These are phyloP conservation scores for Scleropages formosus DNA, from an alignment of 2,797 vertebrate genomes.

Conservation along the genomic window DNA sequence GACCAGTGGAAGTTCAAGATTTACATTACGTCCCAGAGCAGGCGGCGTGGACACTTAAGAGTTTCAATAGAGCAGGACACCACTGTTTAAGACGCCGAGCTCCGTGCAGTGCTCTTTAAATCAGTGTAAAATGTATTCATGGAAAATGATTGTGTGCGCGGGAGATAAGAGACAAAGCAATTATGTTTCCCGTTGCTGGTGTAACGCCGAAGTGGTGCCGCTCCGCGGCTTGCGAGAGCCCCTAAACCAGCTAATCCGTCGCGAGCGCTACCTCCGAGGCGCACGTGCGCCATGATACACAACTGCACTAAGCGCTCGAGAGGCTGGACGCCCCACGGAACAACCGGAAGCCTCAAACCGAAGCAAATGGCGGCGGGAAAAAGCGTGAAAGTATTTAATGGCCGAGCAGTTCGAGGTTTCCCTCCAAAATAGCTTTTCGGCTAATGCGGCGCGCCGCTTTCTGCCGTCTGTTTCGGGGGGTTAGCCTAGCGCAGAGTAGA, in stretches of 20 bases:
- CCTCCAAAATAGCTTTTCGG: background rate
- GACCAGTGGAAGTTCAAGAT: background rate
- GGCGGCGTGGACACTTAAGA: background rate
- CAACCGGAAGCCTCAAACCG: slow-evolving; percentile 1
- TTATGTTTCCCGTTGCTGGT: background rate
- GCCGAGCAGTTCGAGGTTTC: background rate
- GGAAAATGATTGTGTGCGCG: background rate
- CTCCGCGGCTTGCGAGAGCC: background rate
- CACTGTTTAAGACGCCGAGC: background rate
- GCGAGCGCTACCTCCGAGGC: background rate
- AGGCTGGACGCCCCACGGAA: background rate
- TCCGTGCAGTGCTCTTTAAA: background rate
- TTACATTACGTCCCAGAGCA: slow-evolving; percentile 1
- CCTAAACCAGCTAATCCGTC: background rate
- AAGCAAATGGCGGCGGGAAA: background rate
- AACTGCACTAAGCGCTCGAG: background rate
- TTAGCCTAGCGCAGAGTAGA: background rate
- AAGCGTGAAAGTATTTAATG: background rate
- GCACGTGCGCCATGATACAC: background rate
- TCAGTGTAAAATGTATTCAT: slow-evolving; percentile 15
- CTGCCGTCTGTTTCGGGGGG: background rate
- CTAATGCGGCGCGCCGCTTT: background rate
- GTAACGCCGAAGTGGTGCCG: background rate
- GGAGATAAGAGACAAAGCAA: slow-evolving; percentile 4
- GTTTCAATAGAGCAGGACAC: slow-evolving; percentile 1